These are phyloP conservation scores for Kryptopterus vitreolus DNA, from an alignment of 2,797 vertebrate genomes.

Conservation along the genomic window DNA sequence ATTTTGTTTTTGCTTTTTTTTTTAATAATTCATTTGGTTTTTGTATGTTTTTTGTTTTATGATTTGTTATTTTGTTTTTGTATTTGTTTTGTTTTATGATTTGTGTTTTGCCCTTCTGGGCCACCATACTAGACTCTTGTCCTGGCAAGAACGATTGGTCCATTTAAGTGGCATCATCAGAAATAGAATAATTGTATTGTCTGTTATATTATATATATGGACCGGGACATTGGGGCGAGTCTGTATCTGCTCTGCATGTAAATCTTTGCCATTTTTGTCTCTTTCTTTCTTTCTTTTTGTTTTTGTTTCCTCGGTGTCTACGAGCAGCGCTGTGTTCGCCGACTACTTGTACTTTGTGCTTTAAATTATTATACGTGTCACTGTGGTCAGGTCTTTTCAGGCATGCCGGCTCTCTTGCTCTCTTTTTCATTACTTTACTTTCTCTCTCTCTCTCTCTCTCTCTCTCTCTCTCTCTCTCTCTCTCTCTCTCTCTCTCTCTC, in stretches of 20 bases:
- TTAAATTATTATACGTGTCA: constrained; percentile 3
- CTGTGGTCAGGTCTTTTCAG: neutral
- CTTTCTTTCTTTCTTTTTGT: neutral
- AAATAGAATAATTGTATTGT: too few species aligned
- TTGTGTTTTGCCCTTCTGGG: too few species aligned
- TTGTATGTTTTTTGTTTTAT: too few species aligned
- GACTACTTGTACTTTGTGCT: neutral
- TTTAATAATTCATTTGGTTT: too few species aligned
- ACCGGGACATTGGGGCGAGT: neutral
- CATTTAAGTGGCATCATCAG: too few species aligned
- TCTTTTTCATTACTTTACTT: constrained; percentile 16
- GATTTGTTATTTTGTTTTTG: too few species aligned
- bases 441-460: constrained; percentile 24
- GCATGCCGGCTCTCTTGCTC: neutral
- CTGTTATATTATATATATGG: too few species aligned
- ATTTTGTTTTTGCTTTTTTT: too few species aligned
- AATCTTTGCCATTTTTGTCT: neutral
- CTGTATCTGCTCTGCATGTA: neutral
- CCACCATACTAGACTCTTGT: too few species aligned
- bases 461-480: neutral
- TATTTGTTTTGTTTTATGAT: too few species aligned
- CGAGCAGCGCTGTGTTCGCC: neutral
- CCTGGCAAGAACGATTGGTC: too few species aligned
- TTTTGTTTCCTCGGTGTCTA: neutral
- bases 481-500: neutral